phyloP scores from a whole-genome alignment of 1,140 invertebrate species.

The Metopolophium dirhodum region DNA sequence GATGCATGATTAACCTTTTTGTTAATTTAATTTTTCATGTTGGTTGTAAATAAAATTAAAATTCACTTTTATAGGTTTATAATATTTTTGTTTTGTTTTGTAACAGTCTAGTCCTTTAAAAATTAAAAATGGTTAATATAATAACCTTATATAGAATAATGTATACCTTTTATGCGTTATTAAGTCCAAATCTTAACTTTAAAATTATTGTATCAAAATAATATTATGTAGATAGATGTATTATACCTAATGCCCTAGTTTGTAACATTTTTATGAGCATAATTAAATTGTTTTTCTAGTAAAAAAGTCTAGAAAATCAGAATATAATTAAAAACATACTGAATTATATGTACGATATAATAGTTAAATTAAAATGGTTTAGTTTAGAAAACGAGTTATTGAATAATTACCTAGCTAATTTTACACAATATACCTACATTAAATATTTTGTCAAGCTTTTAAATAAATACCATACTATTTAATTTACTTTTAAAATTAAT shows the following conservation, averaged over 20 bases:
- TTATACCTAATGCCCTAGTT: not conserved
- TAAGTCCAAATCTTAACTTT: not conserved
- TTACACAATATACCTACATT: not conserved
- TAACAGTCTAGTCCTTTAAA: slow-evolving; percentile 43
- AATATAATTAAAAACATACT: not conserved
- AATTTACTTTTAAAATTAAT: slow-evolving; percentile 7
- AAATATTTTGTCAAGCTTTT: not conserved
- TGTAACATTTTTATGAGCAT: not conserved
- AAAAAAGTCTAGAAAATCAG: not conserved
- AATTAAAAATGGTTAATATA: not conserved
- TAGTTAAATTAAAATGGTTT: not conserved
- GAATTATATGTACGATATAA: not conserved
- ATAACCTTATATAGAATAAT: not conserved
- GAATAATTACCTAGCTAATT: not conserved
- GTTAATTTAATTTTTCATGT: slow-evolving; percentile 21
- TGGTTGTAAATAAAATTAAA: slow-evolving; percentile 35
- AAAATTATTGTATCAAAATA: slow-evolving; percentile 31
- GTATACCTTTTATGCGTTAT: not conserved
- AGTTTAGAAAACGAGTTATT: not conserved
- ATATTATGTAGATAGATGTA: not conserved
- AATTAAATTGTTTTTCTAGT: slow-evolving; percentile 10
- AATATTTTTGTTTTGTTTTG: slow-evolving; percentile 22
- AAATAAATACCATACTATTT: not conserved
- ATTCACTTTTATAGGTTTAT: slow-evolving; percentile 40
- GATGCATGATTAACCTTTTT: not conserved